Evolutionary conservation across 2,113 vertebrate genomes (phyloP).

Genomic region (Emydura subglobosa): DNA sequence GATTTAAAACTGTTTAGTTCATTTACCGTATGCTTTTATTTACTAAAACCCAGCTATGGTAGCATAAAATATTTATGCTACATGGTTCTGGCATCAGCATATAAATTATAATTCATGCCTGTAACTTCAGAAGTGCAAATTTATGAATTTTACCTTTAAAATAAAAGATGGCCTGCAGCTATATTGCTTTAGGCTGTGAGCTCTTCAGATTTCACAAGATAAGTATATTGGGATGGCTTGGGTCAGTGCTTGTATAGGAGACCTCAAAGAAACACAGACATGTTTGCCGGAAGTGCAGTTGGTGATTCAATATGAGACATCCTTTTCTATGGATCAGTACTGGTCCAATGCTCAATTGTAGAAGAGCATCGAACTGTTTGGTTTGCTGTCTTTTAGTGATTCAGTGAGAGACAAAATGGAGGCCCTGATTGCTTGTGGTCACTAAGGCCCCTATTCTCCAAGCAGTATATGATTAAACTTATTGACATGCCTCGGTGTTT

Average conservation of each 20-base stretch:
- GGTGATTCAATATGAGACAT: neutral
- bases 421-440: neutral
- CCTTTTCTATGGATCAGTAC: neutral
- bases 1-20: neutral
- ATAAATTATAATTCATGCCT: neutral
- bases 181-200: neutral
- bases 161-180: neutral
- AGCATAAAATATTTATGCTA: neutral
- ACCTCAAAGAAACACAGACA: neutral
- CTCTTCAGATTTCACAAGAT: neutral
- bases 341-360: no score
- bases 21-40: neutral
- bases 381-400: neutral
- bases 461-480: no score
- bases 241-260: neutral
- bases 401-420: neutral
- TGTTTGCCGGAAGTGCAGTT: rapidly evolving
- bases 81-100: neutral
- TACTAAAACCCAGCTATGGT: neutral
- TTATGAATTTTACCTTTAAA: neutral
- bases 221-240: rapidly evolving
- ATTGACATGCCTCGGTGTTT: no score
- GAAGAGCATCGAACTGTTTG: neutral
- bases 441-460: neutral
- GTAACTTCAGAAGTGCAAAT: neutral